Conservation (phyloP, 2,113 vertebrate genomes). For the Rhodinocichla rosea region DNA sequence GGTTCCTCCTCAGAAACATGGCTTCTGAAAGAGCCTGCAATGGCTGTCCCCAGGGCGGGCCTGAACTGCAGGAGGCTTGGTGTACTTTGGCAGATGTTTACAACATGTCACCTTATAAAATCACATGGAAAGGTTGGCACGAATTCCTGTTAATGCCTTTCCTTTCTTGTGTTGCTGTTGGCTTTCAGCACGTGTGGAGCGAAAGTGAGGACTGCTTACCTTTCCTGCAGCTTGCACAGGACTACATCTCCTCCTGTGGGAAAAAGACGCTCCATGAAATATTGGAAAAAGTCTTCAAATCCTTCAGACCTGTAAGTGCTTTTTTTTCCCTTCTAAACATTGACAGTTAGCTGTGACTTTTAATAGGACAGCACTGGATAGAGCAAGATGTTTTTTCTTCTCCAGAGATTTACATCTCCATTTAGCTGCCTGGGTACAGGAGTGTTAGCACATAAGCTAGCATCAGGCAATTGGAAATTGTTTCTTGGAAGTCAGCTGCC, state of each 20-base stretch:
- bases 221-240: conserved; percentile 94
- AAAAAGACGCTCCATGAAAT: conserved; percentile 98
- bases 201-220: conserved; percentile 98
- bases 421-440: neutral
- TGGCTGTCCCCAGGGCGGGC: fast-evolving
- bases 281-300: conserved; percentile 98
- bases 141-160: neutral
- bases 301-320: conserved; percentile 93
- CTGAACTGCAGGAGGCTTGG: neutral
- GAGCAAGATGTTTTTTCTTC: neutral
- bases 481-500: conserved; percentile 31
- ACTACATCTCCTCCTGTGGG: conserved; percentile 98
- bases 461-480: neutral
- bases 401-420: neutral
- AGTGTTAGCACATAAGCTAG: neutral
- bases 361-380: neutral
- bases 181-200: conserved; percentile 93
- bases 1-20: neutral
- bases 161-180: conserved; percentile 33
- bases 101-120: neutral
- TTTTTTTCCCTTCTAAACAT: neutral
- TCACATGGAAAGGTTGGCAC: neutral
- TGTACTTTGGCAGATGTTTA: neutral
- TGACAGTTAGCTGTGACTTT: neutral
- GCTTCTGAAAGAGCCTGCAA: neutral